Evolutionary conservation across 2,888 invertebrate genomes (phyloP).

Genomic region (Dicroscelio sp.): DNA sequence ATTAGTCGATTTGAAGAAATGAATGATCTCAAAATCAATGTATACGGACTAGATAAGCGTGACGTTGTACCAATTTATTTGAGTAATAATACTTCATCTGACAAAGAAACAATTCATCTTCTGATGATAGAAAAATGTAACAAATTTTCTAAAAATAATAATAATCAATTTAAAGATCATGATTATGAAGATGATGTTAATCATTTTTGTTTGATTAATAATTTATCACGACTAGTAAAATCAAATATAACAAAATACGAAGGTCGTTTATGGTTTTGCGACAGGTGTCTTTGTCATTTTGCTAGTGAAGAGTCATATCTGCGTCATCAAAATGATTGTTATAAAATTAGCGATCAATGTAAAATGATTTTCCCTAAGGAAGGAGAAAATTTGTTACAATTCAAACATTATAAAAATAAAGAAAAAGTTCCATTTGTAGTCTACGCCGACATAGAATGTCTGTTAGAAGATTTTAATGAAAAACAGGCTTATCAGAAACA

Average conservation of each 20-base stretch:
- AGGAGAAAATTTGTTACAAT: constrained; percentile 51
- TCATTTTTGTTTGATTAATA: constrained; percentile 58
- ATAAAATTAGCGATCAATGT: constrained; percentile 41
- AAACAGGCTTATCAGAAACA: constrained; percentile 26
- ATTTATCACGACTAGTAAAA: constrained; percentile 29
- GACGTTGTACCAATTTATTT: constrained; percentile 42
- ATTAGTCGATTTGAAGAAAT: constrained; percentile 60
- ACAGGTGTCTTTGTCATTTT: constrained; percentile 36
- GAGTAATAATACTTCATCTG: background rate
- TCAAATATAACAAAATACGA: constrained; percentile 21
- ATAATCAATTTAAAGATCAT: no score
- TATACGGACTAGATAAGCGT: constrained; percentile 36
- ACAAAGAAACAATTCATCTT: background rate
- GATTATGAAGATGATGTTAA: no score
- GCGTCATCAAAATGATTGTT: constrained; percentile 42
- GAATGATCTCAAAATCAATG: constrained; percentile 51
- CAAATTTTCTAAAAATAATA: no score
- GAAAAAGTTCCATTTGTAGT: constrained; percentile 61
- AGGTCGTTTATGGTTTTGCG: background rate
- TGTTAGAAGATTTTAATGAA: background rate
- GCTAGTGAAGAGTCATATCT: constrained; percentile 24
- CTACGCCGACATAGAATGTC: constrained; percentile 57
- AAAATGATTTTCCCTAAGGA: constrained; percentile 49
- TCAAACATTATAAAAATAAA: constrained; percentile 65
- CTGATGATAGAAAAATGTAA: background rate